These are phyloP conservation scores for Megaceryle alcyon DNA, from an alignment of 2,797 vertebrate genomes.

Conservation along the genomic window DNA sequence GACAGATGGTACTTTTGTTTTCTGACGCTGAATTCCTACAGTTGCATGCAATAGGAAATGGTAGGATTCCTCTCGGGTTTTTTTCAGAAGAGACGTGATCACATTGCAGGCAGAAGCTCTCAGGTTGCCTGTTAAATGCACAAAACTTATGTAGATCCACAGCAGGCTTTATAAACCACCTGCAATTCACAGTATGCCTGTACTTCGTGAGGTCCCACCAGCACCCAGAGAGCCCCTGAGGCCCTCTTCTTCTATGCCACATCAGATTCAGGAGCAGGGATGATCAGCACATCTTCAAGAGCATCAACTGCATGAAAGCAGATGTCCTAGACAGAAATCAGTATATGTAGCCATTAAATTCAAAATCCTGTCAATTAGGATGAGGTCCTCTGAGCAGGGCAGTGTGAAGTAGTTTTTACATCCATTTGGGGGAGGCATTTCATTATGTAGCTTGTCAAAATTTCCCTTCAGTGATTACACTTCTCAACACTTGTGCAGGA, in stretches of 20 bases:
- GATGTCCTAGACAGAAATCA: neutral
- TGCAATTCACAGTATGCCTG: neutral
- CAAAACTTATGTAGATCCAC: neutral
- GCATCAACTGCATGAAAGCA: neutral
- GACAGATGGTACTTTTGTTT: neutral
- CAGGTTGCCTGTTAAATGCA: neutral
- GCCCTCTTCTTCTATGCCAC: neutral
- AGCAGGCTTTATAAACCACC: neutral
- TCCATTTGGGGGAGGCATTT: neutral
- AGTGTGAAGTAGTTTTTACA: neutral
- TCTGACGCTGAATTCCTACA: neutral
- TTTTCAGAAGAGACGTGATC: neutral
- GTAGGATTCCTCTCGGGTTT: neutral
- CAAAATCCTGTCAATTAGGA: neutral
- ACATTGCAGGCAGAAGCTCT: neutral
- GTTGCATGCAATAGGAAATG: neutral
- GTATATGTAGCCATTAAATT: neutral
- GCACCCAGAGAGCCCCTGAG: neutral
- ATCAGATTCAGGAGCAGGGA: neutral
- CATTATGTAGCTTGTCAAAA: neutral
- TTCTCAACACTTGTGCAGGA: neutral
- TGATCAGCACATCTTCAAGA: accelerated
- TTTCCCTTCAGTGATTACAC: neutral
- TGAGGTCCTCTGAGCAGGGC: neutral
- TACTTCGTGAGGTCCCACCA: neutral